phyloP scores from a whole-genome alignment of 2,888 invertebrate species.

The Ophion slaviceki region DNA sequence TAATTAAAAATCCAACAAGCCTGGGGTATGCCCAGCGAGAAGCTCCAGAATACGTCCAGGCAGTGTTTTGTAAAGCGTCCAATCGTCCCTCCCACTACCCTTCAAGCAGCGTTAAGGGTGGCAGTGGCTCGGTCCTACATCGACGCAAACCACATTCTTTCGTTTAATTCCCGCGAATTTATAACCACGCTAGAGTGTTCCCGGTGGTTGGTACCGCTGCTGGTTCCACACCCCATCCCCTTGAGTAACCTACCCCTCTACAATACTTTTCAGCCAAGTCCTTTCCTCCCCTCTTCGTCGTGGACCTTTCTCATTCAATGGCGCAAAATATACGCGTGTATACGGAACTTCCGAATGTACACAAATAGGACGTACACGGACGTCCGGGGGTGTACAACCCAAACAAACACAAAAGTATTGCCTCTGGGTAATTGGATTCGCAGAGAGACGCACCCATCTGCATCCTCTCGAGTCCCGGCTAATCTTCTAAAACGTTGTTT shows the following conservation, averaged over 20 bases:
- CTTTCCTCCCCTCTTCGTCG: constrained; percentile 17
- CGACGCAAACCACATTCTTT: constrained; percentile 83
- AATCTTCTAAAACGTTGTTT: constrained; percentile 14
- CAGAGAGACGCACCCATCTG: constrained; percentile 66
- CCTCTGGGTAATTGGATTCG: constrained; percentile 80
- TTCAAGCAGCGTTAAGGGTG: constrained; percentile 75
- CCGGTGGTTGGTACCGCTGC: constrained; percentile 55
- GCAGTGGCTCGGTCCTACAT: constrained; percentile 78
- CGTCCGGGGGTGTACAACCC: not conserved
- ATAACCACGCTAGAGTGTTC: constrained; percentile 71
- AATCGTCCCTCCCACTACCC: constrained; percentile 24
- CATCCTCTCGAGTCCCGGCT: constrained; percentile 12
- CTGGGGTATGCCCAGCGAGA: constrained; percentile 59
- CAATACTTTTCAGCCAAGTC: constrained; percentile 49
- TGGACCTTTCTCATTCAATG: constrained; percentile 30
- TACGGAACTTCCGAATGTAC: constrained; percentile 20
- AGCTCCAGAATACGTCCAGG: constrained; percentile 41
- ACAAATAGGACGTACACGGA: constrained; percentile 15
- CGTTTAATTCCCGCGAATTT: constrained; percentile 84
- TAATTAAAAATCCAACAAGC: constrained; percentile 84
- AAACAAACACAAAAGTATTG: constrained; percentile 73
- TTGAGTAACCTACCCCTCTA: constrained; percentile 20
- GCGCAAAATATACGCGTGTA: constrained; percentile 36
- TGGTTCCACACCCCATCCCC: constrained; percentile 33
- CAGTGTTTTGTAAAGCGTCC: constrained; percentile 47